phyloP scores from a whole-genome alignment of 1,140 invertebrate species.

The Sminthurinus signatus region DNA sequence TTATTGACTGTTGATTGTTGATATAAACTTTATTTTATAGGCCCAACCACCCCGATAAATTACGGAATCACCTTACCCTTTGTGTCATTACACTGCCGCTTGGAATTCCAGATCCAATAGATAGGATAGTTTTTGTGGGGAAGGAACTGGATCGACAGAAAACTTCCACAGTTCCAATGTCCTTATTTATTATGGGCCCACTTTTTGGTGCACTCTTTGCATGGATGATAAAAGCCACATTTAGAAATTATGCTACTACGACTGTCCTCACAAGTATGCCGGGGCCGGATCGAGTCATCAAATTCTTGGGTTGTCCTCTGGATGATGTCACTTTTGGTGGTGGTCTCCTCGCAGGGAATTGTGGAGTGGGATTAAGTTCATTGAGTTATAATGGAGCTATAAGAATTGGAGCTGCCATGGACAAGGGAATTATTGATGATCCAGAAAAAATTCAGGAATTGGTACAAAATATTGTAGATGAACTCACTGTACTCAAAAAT shows the following conservation, averaged over 20 bases:
- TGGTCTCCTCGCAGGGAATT: constrained; percentile 1
- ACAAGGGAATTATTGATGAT: constrained; percentile 16
- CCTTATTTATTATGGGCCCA: constrained; percentile 23
- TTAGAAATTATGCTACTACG: constrained; percentile 11
- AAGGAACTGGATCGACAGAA: constrained; percentile 12
- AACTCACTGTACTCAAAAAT: constrained; percentile 16
- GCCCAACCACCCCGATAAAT: constrained; percentile 28
- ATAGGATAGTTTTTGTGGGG: constrained; percentile 11
- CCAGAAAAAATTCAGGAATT: constrained; percentile 21
- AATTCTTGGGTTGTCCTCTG: constrained; percentile 9
- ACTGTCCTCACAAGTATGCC: constrained; percentile 10
- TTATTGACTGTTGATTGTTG: no score
- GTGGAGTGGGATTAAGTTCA: constrained; percentile 23
- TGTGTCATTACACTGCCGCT: constrained; percentile 29
- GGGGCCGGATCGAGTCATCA: neutral
- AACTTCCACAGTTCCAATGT: constrained; percentile 19
- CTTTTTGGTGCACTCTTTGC: constrained; percentile 22
- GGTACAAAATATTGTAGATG: constrained; percentile 21
- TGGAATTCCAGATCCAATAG: constrained; percentile 16
- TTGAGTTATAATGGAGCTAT: constrained; percentile 27
- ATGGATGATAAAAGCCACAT: constrained; percentile 14
- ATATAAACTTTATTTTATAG: no score
- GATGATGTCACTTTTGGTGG: constrained; percentile 9
- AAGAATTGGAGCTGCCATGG: constrained; percentile 22
- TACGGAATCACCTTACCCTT: constrained; percentile 23